Conservation (phyloP, 1,140 invertebrate genomes). For the Lineus longissimus region DNA sequence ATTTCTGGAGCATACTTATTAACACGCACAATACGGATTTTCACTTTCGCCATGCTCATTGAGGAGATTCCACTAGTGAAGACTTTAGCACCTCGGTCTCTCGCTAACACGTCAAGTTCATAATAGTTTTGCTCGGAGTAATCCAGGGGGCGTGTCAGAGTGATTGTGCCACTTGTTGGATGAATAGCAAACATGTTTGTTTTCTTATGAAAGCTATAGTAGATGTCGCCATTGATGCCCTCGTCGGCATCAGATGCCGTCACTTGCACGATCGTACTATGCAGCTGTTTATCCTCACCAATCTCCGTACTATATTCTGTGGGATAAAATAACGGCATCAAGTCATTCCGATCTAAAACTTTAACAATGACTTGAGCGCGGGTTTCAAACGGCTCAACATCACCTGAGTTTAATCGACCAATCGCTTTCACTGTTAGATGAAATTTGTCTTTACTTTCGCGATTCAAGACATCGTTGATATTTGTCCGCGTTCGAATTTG, state of each 20-base stretch:
- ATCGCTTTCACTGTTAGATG: conserved; percentile 75
- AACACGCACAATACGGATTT: conserved; percentile 75
- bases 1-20: conserved; percentile 85
- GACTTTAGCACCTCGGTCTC: conserved; percentile 72
- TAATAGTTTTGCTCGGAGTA: conserved; percentile 52
- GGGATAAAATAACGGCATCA: conserved; percentile 86
- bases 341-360: conserved; percentile 84
- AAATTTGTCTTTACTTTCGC: conserved; percentile 83
- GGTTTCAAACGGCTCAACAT: conserved; percentile 58
- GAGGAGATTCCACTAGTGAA: conserved; percentile 53
- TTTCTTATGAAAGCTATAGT: conserved; percentile 83
- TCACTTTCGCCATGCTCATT: conserved; percentile 66
- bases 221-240: conserved; percentile 91
- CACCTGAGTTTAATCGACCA: conserved; percentile 53
- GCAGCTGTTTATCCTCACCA: conserved; percentile 82
- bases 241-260: conserved; percentile 90
- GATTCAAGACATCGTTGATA: conserved; percentile 79
- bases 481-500: conserved; percentile 79
- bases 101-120: conserved; percentile 74
- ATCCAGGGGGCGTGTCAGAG: conserved; percentile 71
- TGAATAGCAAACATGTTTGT: conserved; percentile 86
- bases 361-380: conserved; percentile 73
- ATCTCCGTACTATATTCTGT: conserved; percentile 80
- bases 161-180: conserved; percentile 83
- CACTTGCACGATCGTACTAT: conserved; percentile 59